phyloP scores from a whole-genome alignment of 2,797 vertebrate species.

The Premnoplex brunnescens region DNA sequence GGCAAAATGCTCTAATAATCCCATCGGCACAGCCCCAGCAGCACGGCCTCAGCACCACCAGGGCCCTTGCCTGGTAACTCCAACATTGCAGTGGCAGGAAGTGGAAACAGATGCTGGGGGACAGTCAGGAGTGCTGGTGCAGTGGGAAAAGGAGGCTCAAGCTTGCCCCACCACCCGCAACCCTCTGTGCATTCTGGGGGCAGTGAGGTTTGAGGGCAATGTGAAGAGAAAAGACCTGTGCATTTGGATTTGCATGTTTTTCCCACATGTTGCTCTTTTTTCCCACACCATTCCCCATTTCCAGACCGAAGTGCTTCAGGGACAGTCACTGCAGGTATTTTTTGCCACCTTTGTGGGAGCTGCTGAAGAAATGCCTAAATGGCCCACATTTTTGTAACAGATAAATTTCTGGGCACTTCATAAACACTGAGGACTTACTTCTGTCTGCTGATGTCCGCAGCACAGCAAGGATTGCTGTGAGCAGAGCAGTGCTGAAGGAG shows the following conservation, averaged over 20 bases:
- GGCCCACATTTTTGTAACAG: neutral
- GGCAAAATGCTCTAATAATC: neutral
- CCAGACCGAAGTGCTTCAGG: neutral
- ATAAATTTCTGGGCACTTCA: neutral
- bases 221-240: neutral
- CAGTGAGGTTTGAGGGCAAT: neutral
- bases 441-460: neutral
- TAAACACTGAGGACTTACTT: neutral
- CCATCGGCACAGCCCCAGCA: neutral
- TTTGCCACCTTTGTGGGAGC: neutral
- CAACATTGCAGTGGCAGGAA: neutral
- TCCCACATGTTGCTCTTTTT: accelerated
- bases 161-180: neutral
- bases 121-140: neutral
- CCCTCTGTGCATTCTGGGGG: neutral
- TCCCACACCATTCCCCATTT: neutral
- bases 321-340: neutral
- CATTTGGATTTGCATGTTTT: neutral
- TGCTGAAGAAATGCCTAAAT: neutral
- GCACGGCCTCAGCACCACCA: accelerated
- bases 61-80: neutral
- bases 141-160: neutral
- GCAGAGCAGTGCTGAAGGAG: neutral
- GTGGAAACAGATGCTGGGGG: neutral
- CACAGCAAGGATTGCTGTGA: accelerated